phyloP scores from a whole-genome alignment of 1,140 invertebrate genomes.

The Drosophila leontia region DNA sequence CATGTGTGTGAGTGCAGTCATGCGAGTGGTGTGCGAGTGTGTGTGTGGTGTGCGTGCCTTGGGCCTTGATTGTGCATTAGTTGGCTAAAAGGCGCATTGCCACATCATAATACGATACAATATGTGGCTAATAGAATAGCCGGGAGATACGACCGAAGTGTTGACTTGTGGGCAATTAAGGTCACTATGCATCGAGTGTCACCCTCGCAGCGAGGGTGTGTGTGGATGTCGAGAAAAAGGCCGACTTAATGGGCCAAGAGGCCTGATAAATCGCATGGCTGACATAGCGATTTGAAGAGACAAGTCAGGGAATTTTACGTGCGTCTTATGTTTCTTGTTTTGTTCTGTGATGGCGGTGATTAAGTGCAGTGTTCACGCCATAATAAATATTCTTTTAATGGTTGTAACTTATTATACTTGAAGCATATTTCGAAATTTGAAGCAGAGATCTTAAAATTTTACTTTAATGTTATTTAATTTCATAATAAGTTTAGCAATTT shows the following conservation, averaged over 20 bases:
- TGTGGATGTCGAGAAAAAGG: slow-evolving; percentile 18
- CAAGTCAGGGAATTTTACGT: slow-evolving; percentile 6
- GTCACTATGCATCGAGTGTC: slow-evolving; percentile 58
- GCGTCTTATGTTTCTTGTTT: background rate
- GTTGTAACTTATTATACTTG: background rate
- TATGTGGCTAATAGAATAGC: slow-evolving; percentile 64
- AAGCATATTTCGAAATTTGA: background rate
- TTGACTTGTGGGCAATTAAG: slow-evolving; percentile 77
- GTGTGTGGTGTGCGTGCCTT: slow-evolving; percentile 48
- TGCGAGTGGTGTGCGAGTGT: slow-evolving; percentile 34
- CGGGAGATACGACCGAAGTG: slow-evolving; percentile 69
- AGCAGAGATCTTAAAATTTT: background rate
- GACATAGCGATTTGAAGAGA: slow-evolving; percentile 26
- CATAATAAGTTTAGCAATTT: too few relatives aligned
- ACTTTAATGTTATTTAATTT: background rate
- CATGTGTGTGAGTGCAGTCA: slow-evolving; percentile 39
- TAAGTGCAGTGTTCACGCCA: background rate
- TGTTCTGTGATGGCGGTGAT: background rate
- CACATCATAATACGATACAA: slow-evolving; percentile 33
- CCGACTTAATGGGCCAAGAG: slow-evolving; percentile 22
- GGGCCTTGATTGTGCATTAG: slow-evolving; percentile 79
- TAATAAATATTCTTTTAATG: slow-evolving; percentile 5
- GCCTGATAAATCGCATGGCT: slow-evolving; percentile 23
- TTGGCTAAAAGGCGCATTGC: slow-evolving; percentile 40
- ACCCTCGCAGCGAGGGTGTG: slow-evolving; percentile 33